A percentile compares a stretch with the other conserved stretches of the same genome.
Evolutionary conservation across 1,140 invertebrate genomes (phyloP).

Genomic region (Nasonia longicornis): DNA sequence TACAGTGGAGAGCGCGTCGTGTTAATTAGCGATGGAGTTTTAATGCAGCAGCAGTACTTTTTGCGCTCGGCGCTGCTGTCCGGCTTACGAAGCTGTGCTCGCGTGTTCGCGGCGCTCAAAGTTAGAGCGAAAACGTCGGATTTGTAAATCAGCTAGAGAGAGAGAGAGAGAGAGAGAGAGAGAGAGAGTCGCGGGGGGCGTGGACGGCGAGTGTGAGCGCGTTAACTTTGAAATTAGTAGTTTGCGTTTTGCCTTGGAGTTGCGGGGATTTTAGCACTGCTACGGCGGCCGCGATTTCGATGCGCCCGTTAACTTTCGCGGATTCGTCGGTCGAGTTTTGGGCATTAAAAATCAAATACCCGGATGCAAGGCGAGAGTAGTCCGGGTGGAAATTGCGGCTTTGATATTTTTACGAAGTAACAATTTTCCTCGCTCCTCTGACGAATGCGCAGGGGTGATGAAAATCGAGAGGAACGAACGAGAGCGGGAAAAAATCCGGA

Average conservation of each 20-base stretch:
- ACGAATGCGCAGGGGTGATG: no score
- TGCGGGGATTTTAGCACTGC: background rate
- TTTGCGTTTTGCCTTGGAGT: background rate
- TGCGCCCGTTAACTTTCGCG: conserved; percentile 44
- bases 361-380: no score
- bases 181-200: no score
- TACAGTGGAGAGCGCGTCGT: no score
- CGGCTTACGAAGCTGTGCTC: background rate
- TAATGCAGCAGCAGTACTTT: background rate
- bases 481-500: background rate
- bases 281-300: background rate
- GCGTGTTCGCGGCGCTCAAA: background rate
- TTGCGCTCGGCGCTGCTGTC: background rate
- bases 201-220: background rate
- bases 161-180: no score
- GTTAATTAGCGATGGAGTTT: conserved; percentile 1
- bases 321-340: background rate
- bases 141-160: background rate
- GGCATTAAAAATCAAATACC: background rate
- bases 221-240: conserved; percentile 7
- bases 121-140: background rate
- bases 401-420: no score
- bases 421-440: no score
- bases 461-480: background rate
- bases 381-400: no score